Percentiles rank a stretch among this genome's conserved stretches.
These are phyloP conservation scores for Ariolimax columbianus DNA, from an alignment of 2,888 invertebrate genomes.

Conservation along the genomic window DNA sequence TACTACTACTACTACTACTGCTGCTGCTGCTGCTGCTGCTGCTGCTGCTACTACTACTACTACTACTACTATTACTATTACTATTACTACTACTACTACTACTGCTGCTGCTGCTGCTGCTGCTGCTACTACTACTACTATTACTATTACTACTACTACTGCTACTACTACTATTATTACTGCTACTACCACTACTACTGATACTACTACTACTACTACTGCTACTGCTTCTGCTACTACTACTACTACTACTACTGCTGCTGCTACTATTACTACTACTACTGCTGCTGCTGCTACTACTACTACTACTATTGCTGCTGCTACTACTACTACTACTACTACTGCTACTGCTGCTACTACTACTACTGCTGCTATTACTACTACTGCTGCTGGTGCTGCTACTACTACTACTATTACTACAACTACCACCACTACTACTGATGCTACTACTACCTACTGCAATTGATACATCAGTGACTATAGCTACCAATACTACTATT, in stretches of 20 bases:
- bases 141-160: too few species aligned
- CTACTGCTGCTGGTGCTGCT: neutral
- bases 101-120: neutral
- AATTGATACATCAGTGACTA: too few species aligned
- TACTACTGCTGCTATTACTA: neutral
- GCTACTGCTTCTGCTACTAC: too few species aligned
- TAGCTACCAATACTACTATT: too few species aligned
- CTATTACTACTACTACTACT: neutral
- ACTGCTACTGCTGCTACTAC: constrained; percentile 3
- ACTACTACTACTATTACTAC: neutral
- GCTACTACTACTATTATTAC: neutral
- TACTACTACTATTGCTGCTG: neutral
- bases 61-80: neutral
- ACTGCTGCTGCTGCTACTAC: too few species aligned
- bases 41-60: constrained; percentile 12
- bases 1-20: neutral
- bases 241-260: neutral
- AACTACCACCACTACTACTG: too few species aligned
- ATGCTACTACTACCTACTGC: too few species aligned
- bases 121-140: neutral
- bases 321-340: constrained; percentile 3
- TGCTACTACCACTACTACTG: neutral
- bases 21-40: constrained; percentile 17
- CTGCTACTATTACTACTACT: too few species aligned
- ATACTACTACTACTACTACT: too few species aligned